phyloP scores from a whole-genome alignment of 2,888 invertebrate species.

The Agonum fuliginosum region DNA sequence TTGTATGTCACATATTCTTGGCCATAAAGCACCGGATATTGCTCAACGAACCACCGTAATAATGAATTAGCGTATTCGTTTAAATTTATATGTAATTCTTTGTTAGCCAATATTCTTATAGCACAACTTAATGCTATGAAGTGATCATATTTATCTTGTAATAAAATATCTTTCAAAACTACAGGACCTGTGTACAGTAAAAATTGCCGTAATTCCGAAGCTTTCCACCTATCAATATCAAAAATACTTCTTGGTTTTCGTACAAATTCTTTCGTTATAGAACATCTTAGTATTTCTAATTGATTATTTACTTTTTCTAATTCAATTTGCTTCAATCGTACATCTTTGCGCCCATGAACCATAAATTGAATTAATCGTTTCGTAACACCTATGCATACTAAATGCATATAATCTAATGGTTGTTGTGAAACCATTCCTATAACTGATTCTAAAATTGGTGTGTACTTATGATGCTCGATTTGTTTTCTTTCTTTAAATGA shows the following conservation, averaged over 20 bases:
- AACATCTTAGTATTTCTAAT: conserved; percentile 17
- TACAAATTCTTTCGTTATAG: not conserved
- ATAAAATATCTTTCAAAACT: conserved; percentile 62
- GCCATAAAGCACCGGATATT: no score
- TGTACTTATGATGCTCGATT: conserved; percentile 58
- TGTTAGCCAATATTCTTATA: no score
- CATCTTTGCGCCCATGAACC: conserved; percentile 9
- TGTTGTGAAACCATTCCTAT: conserved; percentile 60
- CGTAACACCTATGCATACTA: conserved; percentile 62
- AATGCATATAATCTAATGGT: conserved; percentile 44
- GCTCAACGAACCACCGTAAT: no score
- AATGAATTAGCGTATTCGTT: no score
- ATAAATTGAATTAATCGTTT: conserved; percentile 58
- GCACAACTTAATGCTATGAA: no score
- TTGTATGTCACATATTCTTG: no score
- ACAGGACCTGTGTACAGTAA: conserved; percentile 62
- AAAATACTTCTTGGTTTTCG: conserved; percentile 55
- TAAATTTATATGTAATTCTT: no score
- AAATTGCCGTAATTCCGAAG: conserved; percentile 61
- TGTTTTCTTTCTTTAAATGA: conserved; percentile 46
- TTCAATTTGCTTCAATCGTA: conserved; percentile 51
- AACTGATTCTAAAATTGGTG: conserved; percentile 59
- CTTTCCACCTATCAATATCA: conserved; percentile 60
- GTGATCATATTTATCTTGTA: no score
- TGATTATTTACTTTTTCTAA: not conserved